Conservation (phyloP, 2,888 invertebrate genomes). For the Boloria selene region DNA sequence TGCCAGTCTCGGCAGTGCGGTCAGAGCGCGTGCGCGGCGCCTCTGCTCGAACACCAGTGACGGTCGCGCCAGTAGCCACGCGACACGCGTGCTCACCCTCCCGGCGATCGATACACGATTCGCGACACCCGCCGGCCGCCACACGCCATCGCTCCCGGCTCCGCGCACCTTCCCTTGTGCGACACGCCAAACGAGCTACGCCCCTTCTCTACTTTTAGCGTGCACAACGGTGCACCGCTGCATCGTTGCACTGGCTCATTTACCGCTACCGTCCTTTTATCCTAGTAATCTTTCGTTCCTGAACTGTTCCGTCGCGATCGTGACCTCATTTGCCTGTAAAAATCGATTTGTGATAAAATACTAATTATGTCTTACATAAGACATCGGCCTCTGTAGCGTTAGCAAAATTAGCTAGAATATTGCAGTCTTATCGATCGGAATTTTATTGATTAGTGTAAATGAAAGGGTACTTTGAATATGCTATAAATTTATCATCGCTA, state of each 20-base stretch:
- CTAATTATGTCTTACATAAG: constrained; percentile 46
- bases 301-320: constrained; percentile 36
- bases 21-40: constrained; percentile 68
- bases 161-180: constrained; percentile 49
- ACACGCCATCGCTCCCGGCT: constrained; percentile 31
- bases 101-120: constrained; percentile 53
- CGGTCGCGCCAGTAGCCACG: constrained; percentile 77
- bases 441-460: constrained; percentile 36
- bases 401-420: constrained; percentile 3
- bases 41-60: constrained; percentile 64
- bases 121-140: constrained; percentile 36
- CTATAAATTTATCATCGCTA: constrained; percentile 45
- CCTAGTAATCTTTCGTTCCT: constrained; percentile 32
- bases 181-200: constrained; percentile 52
- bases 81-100: constrained; percentile 68
- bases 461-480: constrained; percentile 36
- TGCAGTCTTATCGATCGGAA: constrained; percentile 21
- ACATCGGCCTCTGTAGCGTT: constrained; percentile 32
- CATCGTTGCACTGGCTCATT: constrained; percentile 59
- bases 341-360: constrained; percentile 36
- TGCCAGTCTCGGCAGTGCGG: constrained; percentile 42
- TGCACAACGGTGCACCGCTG: constrained; percentile 66
- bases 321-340: constrained; percentile 33
- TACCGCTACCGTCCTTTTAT: constrained; percentile 49
- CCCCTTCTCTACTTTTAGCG: constrained; percentile 55